Evolutionary conservation across 23 tunicate genomes (phyloP).

Genomic region (Halocynthia roretzi): DNA sequence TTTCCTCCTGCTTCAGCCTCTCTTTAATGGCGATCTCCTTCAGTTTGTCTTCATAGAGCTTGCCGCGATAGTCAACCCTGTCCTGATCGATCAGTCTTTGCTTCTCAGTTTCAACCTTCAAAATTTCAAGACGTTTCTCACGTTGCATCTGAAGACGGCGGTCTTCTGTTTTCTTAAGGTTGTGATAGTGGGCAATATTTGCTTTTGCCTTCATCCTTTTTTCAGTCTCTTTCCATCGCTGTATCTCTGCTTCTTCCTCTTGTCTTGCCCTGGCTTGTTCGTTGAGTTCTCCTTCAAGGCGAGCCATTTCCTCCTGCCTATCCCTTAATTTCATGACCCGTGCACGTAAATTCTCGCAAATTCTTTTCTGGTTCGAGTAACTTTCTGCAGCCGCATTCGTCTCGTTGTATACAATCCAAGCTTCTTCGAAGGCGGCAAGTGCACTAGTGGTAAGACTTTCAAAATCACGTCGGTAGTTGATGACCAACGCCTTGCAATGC

Average conservation of each 20-base stretch:
- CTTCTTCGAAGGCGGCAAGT: conserved; percentile 19
- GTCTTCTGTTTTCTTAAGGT: not conserved
- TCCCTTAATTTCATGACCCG: conserved; percentile 25
- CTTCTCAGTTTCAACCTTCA: conserved; percentile 33
- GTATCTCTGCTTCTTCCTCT: conserved; percentile 31
- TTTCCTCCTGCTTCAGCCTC: conserved; percentile 36
- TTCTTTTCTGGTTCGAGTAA: conserved; percentile 3
- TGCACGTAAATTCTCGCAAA: conserved; percentile 33
- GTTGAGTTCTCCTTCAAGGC: conserved; percentile 31
- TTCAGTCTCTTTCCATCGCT: conserved; percentile 39
- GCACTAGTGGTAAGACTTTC: not conserved
- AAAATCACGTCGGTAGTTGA: conserved; percentile 17
- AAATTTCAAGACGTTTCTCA: conserved; percentile 35
- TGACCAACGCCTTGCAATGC: conserved; percentile 17
- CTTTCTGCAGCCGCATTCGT: conserved; percentile 1
- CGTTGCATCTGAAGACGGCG: not conserved
- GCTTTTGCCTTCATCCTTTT: conserved; percentile 34
- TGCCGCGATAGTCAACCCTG: conserved; percentile 44
- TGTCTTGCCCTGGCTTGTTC: conserved; percentile 36
- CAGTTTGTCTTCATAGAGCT: conserved; percentile 31
- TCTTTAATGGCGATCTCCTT: conserved; percentile 25
- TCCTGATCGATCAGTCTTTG: conserved; percentile 46
- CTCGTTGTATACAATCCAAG: not conserved
- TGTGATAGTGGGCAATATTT: conserved; percentile 31
- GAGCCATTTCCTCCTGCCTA: conserved; percentile 54